These are phyloP conservation scores for Coptodon bakossiorum DNA, from an alignment of 2,113 vertebrate species.

Conservation along the genomic window DNA sequence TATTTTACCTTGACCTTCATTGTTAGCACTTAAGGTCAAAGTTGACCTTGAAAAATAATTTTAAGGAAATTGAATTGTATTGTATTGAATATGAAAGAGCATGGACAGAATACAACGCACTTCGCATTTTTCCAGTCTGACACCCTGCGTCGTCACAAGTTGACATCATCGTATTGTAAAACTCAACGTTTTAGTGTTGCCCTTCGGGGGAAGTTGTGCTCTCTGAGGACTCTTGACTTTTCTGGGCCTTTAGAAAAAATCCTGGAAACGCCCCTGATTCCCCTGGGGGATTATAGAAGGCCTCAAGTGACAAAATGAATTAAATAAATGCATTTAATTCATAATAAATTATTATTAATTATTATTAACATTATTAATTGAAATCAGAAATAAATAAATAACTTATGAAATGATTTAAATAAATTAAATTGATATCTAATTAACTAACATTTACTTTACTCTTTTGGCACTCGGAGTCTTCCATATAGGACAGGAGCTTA, in stretches of 20 bases:
- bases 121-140: fast-evolving
- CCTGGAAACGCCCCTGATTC: background rate
- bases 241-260: background rate
- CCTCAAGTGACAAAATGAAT: background rate
- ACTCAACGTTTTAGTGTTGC: background rate
- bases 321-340: background rate
- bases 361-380: background rate
- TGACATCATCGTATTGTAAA: background rate
- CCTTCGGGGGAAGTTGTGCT: background rate
- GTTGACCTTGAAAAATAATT: background rate
- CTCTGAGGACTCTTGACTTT: background rate
- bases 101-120: background rate
- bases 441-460: background rate
- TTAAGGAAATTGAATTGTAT: background rate
- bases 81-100: background rate
- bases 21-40: background rate
- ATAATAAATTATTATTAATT: too few relatives aligned
- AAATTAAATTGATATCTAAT: background rate
- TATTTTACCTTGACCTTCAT: background rate
- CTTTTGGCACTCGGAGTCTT: background rate
- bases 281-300: background rate
- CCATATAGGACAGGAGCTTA: fast-evolving
- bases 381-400: background rate
- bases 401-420: fast-evolving
- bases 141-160: fast-evolving